Evolutionary conservation across 2,797 vertebrate genomes (phyloP).

Genomic region (Hozukius guyotensis): DNA sequence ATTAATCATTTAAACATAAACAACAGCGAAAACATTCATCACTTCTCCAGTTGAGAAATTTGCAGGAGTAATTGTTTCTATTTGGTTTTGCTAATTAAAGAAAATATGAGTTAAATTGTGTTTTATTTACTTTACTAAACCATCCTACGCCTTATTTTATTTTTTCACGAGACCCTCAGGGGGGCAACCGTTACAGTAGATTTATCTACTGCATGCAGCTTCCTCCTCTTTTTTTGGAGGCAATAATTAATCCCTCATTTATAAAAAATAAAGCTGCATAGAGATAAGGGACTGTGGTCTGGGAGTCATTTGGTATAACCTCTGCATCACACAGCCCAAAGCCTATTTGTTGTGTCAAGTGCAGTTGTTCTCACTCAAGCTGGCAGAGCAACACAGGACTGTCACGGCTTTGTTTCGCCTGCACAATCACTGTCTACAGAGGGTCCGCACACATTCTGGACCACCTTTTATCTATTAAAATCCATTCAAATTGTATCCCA

Average conservation of each 20-base stretch:
- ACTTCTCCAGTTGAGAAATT: conserved; percentile 44
- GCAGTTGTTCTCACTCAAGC: conserved; percentile 42
- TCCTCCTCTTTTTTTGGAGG: conserved; percentile 53
- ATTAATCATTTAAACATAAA: conserved; percentile 62
- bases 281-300: conserved; percentile 70
- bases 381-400: conserved; percentile 59
- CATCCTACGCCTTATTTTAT: conserved; percentile 8
- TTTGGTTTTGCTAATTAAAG: conserved; percentile 63
- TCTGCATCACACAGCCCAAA: conserved; percentile 56
- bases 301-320: conserved; percentile 66
- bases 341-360: conserved; percentile 61
- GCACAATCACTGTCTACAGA: conserved; percentile 23
- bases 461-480: conserved; percentile 51
- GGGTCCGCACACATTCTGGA: conserved; percentile 32
- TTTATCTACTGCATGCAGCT: conserved; percentile 81
- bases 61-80: conserved; percentile 51
- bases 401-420: conserved; percentile 48
- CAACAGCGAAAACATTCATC: conserved; percentile 40
- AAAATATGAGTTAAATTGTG: conserved; percentile 43
- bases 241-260: conserved; percentile 82
- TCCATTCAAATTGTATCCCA: conserved; percentile 38
- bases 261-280: conserved; percentile 58
- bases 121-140: conserved; percentile 61
- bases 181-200: conserved; percentile 57
- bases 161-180: conserved; percentile 17